Conservation (phyloP, 2,797 vertebrate species). For the Gadopsis bispinosus region DNA sequence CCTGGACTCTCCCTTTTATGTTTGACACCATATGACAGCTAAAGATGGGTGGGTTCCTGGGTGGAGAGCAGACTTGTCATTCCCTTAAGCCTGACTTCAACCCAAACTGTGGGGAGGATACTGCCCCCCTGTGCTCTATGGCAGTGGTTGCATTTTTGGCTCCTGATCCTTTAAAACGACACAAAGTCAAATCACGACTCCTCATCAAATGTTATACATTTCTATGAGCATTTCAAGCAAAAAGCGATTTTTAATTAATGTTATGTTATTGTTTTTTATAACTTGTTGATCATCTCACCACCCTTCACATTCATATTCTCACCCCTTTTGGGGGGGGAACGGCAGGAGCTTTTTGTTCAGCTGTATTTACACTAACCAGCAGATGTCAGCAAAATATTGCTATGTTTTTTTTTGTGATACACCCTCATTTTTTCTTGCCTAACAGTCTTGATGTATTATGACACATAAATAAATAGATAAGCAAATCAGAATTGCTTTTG, state of each 20-base stretch:
- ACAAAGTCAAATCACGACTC: neutral
- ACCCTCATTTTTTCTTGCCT: neutral
- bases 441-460: neutral
- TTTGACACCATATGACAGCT: neutral
- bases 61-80: neutral
- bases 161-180: neutral
- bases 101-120: neutral
- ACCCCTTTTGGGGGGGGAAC: neutral
- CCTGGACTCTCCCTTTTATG: neutral
- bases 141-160: neutral
- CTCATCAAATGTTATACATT: neutral
- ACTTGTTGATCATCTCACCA: neutral
- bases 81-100: neutral
- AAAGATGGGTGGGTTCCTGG: no score
- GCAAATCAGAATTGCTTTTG: neutral
- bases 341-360: neutral
- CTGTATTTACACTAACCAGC: constrained; percentile 45
- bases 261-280: neutral
- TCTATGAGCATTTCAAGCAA: neutral
- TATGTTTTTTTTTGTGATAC: neutral
- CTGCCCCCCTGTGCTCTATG: no score
- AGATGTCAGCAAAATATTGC: constrained; percentile 68
- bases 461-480: neutral
- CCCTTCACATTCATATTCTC: neutral
- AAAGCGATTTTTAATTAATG: neutral